Evolutionary conservation across 30 jellyfish, hydroid and myxozoan species (phyloP).

Genomic region (Hydra vulgaris): DNA sequence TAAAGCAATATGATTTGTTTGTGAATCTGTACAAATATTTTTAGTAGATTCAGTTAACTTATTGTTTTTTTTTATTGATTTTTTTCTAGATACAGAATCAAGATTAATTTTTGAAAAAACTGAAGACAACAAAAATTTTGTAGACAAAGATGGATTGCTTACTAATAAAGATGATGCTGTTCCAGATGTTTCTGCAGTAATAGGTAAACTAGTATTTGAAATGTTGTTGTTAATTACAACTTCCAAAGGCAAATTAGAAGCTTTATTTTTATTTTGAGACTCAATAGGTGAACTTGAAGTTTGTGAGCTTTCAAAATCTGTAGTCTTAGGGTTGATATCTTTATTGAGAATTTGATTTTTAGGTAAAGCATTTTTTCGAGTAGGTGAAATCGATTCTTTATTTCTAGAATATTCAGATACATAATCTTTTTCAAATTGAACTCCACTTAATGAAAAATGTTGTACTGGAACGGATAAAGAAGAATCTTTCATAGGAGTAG

Average conservation of each 20-base stretch:
- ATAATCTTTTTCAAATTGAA: not conserved
- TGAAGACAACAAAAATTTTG: not conserved
- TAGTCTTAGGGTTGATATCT: not conserved
- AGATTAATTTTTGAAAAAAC: not conserved
- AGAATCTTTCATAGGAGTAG: no score
- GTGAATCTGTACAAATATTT: not conserved
- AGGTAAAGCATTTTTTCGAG: not conserved
- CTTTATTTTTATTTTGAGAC: not conserved
- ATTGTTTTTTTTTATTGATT: not conserved
- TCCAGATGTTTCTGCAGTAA: not conserved
- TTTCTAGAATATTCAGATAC: not conserved
- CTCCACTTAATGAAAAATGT: not conserved
- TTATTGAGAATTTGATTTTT: not conserved
- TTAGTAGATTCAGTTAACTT: not conserved
- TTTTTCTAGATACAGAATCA: not conserved
- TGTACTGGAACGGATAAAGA: not conserved
- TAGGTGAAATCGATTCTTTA: not conserved
- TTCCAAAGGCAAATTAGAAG: not conserved
- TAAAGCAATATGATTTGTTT: not conserved
- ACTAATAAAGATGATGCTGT: not conserved
- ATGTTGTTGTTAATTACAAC: not conserved
- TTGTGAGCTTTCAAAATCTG: not conserved
- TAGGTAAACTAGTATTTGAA: no score
- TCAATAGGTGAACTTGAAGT: not conserved
- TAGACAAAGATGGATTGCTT: not conserved